Evolutionary conservation across 2,113 vertebrate genomes (phyloP).

Genomic region (Aix galericulata): DNA sequence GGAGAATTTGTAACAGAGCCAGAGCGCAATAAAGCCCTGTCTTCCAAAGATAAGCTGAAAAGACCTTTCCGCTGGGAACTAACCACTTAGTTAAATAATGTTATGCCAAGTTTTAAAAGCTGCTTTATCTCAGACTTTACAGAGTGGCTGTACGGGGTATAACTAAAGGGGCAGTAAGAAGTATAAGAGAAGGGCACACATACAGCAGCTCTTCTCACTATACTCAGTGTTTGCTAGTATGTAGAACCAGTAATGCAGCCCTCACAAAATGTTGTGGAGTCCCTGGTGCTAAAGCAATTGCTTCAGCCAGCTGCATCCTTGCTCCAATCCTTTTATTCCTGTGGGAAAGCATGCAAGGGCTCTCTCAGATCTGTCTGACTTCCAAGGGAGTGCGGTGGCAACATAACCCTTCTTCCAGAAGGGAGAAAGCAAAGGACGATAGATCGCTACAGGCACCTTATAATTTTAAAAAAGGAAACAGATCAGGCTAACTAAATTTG

Average conservation of each 20-base stretch:
- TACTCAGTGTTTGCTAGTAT: background rate
- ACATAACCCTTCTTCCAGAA: background rate
- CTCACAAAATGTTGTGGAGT: background rate
- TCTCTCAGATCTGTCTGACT: background rate
- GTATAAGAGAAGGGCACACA: background rate
- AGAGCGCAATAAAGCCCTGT: background rate
- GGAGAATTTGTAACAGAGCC: constrained; percentile 28
- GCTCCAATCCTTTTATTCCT: constrained; percentile 4
- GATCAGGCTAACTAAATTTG: background rate
- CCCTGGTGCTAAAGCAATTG: background rate
- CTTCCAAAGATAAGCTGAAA: constrained; percentile 36
- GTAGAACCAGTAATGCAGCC: fast-evolving
- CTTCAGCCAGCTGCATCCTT: constrained; percentile 9
- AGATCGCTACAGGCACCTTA: background rate
- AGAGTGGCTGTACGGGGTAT: background rate
- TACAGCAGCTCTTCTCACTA: background rate
- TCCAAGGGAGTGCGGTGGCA: background rate
- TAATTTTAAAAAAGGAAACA: background rate
- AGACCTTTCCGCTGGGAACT: background rate
- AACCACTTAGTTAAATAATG: constrained; percentile 10
- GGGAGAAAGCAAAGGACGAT: background rate
- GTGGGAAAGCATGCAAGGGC: background rate
- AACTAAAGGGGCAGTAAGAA: background rate
- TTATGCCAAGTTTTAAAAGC: background rate
- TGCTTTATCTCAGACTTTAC: constrained; percentile 1